phyloP scores from a whole-genome alignment of 2,888 invertebrate species.

The Microplitis deprimator region DNA sequence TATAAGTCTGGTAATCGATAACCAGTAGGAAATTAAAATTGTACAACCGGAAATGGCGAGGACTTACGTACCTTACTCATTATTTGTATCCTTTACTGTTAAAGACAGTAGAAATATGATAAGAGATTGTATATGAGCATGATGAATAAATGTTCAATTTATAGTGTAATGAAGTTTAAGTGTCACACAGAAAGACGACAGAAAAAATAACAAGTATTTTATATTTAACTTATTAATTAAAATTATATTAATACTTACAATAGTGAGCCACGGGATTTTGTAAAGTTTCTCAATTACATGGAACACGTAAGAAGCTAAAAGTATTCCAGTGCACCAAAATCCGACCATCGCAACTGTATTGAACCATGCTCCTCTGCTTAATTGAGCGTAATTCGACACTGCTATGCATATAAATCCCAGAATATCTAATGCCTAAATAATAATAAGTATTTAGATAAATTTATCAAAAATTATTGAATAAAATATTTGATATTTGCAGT shows the following conservation, averaged over 20 bases:
- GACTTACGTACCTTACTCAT: slow-evolving; percentile 34
- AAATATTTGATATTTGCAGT: not conserved
- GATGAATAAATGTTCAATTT: slow-evolving; percentile 3
- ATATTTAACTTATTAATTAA: not conserved
- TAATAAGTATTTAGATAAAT: slow-evolving; percentile 4
- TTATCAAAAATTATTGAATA: not conserved
- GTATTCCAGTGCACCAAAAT: slow-evolving; percentile 87
- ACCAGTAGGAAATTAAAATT: slow-evolving; percentile 9
- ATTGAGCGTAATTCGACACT: slow-evolving; percentile 73
- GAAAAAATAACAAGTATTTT: not conserved
- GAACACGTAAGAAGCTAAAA: slow-evolving; percentile 86
- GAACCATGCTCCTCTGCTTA: slow-evolving; percentile 81
- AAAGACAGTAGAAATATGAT: slow-evolving; percentile 28
- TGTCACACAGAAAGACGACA: not conserved
- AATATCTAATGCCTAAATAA: slow-evolving; percentile 77
- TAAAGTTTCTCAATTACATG: slow-evolving; percentile 89
- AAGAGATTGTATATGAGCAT: slow-evolving; percentile 18
- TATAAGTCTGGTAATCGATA: not conserved
- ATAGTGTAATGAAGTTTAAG: slow-evolving; percentile 1
- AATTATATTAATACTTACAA: slow-evolving; percentile 72
- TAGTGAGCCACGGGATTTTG: slow-evolving; percentile 88
- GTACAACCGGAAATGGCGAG: slow-evolving; percentile 3
- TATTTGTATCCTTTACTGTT: slow-evolving; percentile 34
- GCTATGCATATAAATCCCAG: slow-evolving; percentile 88
- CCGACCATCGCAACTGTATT: slow-evolving; percentile 86